Base-by-base conservation (phyloP, 2,113 vertebrate species). In the Tylochromis polylepis region DNA sequence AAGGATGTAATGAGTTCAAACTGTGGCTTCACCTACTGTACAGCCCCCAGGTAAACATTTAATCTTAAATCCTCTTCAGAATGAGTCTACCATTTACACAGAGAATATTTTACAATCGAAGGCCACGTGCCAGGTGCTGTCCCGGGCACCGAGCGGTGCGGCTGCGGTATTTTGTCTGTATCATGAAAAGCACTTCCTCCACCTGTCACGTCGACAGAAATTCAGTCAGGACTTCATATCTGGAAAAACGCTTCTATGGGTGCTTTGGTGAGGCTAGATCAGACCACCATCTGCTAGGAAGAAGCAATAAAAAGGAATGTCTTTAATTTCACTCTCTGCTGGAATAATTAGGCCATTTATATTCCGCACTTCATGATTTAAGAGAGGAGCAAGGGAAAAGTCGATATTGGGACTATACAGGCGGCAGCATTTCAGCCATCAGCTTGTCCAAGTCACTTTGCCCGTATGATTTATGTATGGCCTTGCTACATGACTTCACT, bases 271-370 rank as follows among this genome's bases (percentile, higher is more conserved):
- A 89, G 36, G 85, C 84, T 75, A 90, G 84, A 95, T 87, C 87
- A 91, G 88, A 88, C 72, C 79, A 80, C 91, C 91, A 90, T 94
- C 90, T 94, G 94, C 84, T 88, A 14, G 84, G 80, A 60, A 90
- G 87, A 75, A 18, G 87, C 88, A 87, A 90, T 90, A 93, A 89
- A 91, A 92, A 49, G 81, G n/a, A 93, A 93, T 87, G 89, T 65
- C 90, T 94, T 93, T 94, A 94, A 95, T 95, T 95, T 93, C 89
- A 82, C 87, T 93, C 93, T 91, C 90, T 92, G 88, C 88, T 84
- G 84, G 70, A 95, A 92, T 95, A 95, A 96, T 96, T 93, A 94
- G 94, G 93, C 92, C 92, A 94, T 96, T 95, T 96, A 95, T 95
- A 96, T 96, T 96, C 96, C 20, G 22, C 89, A 90, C 85, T 90